Evolutionary conservation across 2,888 invertebrate genomes (phyloP).

Genomic region (Blomia tropicalis): DNA sequence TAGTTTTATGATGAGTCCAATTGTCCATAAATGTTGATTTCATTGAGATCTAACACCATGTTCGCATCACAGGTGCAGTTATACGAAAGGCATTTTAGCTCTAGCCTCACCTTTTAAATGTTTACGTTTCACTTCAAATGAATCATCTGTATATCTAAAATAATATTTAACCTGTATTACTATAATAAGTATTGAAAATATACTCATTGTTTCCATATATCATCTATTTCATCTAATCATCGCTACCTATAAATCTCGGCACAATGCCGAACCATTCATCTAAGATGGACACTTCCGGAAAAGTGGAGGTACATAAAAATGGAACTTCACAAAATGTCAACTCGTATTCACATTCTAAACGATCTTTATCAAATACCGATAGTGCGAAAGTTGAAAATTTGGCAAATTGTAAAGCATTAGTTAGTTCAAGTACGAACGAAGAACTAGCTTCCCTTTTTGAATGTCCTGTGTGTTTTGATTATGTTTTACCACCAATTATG

Average conservation of each 20-base stretch:
- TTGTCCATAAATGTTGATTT: not conserved
- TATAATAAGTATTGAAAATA: no score
- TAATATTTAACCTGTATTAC: no score
- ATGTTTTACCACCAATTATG: conserved; percentile 93
- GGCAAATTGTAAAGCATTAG: not conserved
- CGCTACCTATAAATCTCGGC: no score
- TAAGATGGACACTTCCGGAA: not conserved
- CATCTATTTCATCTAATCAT: no score
- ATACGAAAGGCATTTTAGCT: no score
- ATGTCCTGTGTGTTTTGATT: conserved; percentile 97
- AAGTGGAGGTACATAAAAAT: not conserved
- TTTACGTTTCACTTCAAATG: no score
- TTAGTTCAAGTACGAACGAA: not conserved
- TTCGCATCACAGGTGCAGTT: no score
- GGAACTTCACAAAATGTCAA: not conserved
- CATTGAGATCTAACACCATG: no score
- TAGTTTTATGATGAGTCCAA: no score
- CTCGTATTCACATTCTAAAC: not conserved
- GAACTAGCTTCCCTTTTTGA: conserved; percentile 80
- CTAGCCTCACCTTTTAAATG: no score
- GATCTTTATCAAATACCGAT: not conserved
- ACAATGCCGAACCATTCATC: not conserved
- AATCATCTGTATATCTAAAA: no score
- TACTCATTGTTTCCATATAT: no score
- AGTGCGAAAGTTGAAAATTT: not conserved